These are phyloP conservation scores for Eumacrocentrus americanus DNA, from an alignment of 2,888 invertebrate species.

Conservation along the genomic window DNA sequence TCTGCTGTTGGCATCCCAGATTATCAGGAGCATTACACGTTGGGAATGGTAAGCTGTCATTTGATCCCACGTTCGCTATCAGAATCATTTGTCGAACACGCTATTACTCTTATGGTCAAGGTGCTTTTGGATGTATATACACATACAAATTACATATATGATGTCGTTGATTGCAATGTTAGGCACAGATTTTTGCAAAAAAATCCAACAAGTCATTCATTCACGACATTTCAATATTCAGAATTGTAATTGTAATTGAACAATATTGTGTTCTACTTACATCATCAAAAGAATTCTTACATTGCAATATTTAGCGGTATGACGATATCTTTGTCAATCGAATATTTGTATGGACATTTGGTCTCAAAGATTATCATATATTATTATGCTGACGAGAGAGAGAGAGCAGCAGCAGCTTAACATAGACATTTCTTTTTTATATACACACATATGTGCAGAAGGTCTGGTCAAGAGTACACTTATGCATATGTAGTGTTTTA, in stretches of 20 bases:
- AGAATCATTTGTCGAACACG: not conserved
- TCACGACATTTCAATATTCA: too few species aligned
- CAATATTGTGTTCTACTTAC: not conserved
- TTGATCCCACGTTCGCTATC: not conserved
- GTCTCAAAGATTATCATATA: not conserved
- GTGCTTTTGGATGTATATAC: not conserved
- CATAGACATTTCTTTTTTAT: not conserved
- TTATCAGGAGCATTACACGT: constrained; percentile 32
- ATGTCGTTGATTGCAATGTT: not conserved
- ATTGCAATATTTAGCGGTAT: not conserved
- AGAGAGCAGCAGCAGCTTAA: constrained; percentile 4
- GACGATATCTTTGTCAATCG: not conserved
- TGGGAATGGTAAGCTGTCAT: constrained; percentile 38
- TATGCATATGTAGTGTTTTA: constrained; percentile 4
- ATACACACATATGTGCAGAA: constrained; percentile 21
- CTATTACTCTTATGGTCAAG: not conserved
- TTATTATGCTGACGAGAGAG: not conserved
- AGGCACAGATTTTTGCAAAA: not conserved
- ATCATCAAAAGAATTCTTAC: not conserved
- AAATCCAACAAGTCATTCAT: not conserved
- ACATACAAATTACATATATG: too few species aligned
- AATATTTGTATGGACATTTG: not conserved
- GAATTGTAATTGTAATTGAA: too few species aligned
- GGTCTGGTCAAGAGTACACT: constrained; percentile 23
- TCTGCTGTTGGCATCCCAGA: constrained; percentile 32